Conservation (phyloP, 2,113 vertebrate species). For the Cheilinus undulatus region DNA sequence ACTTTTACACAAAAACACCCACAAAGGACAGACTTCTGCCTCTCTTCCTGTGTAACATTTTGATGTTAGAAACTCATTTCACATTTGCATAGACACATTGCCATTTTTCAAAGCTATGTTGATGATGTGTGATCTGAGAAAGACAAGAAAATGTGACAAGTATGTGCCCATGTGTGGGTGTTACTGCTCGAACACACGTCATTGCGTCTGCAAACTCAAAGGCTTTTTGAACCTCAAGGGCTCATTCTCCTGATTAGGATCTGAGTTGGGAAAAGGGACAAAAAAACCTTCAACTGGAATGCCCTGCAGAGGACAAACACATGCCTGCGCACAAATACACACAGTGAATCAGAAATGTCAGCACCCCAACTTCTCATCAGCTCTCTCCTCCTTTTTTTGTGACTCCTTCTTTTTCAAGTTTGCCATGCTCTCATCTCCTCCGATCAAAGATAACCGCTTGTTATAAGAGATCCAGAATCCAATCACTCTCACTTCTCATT, state of each 20-base stretch:
- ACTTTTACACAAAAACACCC: too few species aligned
- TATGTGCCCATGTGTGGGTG: conserved; percentile 12
- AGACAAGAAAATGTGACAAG: background rate
- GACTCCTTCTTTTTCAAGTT: conserved; percentile 33
- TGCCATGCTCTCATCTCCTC: conserved; percentile 31
- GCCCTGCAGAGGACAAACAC: background rate
- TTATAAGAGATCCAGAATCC: conserved; percentile 57
- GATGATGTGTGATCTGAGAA: conserved; percentile 9
- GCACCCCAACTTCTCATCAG: conserved; percentile 7
- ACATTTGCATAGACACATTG: conserved; percentile 22
- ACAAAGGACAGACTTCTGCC: too few species aligned
- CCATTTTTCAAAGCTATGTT: conserved; percentile 1
- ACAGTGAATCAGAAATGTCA: background rate
- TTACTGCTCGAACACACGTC: conserved; percentile 9
- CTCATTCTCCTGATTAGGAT: conserved; percentile 61
- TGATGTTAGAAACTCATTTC: conserved; percentile 24
- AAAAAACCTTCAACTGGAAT: conserved; percentile 40
- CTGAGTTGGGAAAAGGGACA: conserved; percentile 30
- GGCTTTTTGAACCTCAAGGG: conserved; percentile 28
- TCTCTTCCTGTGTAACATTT: background rate
- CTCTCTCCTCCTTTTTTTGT: conserved; percentile 1
- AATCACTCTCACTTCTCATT: conserved; percentile 48
- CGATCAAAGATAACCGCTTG: conserved; percentile 51
- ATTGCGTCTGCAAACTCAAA: conserved; percentile 4
- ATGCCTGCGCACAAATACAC: background rate